phyloP scores from a whole-genome alignment of 2,888 invertebrate genomes.

The Acheta domesticus region DNA sequence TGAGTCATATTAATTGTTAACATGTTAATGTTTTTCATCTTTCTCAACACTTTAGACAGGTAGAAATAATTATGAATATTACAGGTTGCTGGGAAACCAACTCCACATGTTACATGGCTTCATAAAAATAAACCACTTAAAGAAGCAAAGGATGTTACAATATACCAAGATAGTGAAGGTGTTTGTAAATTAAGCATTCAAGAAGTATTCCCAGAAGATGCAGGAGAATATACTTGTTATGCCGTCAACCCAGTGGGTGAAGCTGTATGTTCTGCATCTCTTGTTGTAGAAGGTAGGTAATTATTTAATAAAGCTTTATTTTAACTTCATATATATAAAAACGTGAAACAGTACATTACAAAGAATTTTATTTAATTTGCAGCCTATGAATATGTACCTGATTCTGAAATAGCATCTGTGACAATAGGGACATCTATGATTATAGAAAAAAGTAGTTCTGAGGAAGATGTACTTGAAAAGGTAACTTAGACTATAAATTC shows the following conservation, averaged over 20 bases:
- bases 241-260: constrained; percentile 81
- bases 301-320: not conserved
- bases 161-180: constrained; percentile 73
- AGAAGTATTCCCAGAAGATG: constrained; percentile 88
- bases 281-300: constrained; percentile 74
- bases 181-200: constrained; percentile 74
- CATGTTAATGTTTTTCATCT: not conserved
- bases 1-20: not conserved
- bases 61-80: constrained; percentile 3
- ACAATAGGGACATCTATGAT: constrained; percentile 49
- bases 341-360: no score
- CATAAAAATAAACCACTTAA: constrained; percentile 67
- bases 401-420: constrained; percentile 71
- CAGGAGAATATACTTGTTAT: constrained; percentile 78
- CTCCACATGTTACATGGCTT: constrained; percentile 77
- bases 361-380: constrained; percentile 42
- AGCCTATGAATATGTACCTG: constrained; percentile 91
- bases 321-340: no score
- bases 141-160: constrained; percentile 72
- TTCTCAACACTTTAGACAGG: not conserved
- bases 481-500: constrained; percentile 48
- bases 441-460: constrained; percentile 65
- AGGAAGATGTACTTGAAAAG: constrained; percentile 79
- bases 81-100: constrained; percentile 68
- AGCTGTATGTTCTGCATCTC: constrained; percentile 70